These are phyloP conservation scores for Melolontha melolontha DNA, from an alignment of 2,888 invertebrate genomes.

Conservation along the genomic window DNA sequence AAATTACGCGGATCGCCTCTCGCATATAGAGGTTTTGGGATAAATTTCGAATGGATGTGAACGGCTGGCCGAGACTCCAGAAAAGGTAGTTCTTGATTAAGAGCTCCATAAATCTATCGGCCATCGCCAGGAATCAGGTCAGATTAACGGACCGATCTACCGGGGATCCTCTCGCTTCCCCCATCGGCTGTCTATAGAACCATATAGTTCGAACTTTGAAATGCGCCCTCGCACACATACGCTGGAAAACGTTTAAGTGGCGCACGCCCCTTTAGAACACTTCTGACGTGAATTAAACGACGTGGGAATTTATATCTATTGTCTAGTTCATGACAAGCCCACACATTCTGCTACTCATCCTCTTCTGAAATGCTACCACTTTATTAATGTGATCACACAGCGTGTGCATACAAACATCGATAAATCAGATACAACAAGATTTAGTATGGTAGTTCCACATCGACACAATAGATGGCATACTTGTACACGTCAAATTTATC, in stretches of 20 bases:
- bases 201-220: constrained; percentile 9
- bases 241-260: constrained; percentile 29
- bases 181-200: neutral
- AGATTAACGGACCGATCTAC: constrained; percentile 50
- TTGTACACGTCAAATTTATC: constrained; percentile 9
- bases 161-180: neutral
- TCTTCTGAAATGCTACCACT: constrained; percentile 5
- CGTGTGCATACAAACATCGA: constrained; percentile 17
- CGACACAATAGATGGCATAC: constrained; percentile 14
- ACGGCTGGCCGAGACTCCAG: constrained; percentile 36
- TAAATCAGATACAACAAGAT: constrained; percentile 27
- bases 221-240: constrained; percentile 39
- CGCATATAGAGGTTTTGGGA: constrained; percentile 14
- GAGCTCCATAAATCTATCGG: constrained; percentile 51
- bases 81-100: constrained; percentile 51
- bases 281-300: constrained; percentile 51
- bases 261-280: constrained; percentile 24
- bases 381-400: constrained; percentile 15
- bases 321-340: constrained; percentile 47
- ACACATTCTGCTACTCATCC: constrained; percentile 34
- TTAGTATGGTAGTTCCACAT: constrained; percentile 7
- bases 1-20: constrained; percentile 30
- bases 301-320: constrained; percentile 49
- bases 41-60: constrained; percentile 32
- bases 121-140: constrained; percentile 50